Evolutionary conservation across 2,797 vertebrate species (phyloP).

Genomic region (Clamator glandarius): DNA sequence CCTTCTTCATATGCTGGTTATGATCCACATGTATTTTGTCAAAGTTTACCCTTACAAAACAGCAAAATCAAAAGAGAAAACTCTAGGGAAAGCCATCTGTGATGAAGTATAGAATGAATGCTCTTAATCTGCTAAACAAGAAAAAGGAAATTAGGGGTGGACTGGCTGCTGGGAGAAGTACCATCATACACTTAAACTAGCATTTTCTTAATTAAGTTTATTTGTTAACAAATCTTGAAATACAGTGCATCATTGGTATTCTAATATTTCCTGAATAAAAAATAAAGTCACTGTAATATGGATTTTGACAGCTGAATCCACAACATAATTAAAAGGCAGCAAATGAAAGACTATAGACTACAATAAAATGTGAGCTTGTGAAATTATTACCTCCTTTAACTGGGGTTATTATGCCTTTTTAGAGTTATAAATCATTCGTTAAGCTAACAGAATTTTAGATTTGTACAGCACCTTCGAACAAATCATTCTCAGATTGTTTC

Average conservation of each 20-base stretch:
- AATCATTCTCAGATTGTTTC: slow-evolving; percentile 13
- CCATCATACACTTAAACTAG: not conserved
- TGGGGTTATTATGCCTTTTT: not conserved
- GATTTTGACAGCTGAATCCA: not conserved
- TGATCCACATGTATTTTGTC: not conserved
- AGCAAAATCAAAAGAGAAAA: not conserved
- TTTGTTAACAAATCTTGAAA: not conserved
- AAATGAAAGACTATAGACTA: not conserved
- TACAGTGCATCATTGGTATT: not conserved
- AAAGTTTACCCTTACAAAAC: not conserved
- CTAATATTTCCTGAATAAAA: not conserved
- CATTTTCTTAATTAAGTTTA: not conserved
- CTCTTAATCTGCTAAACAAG: not conserved
- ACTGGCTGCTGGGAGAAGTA: not conserved
- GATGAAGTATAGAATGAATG: not conserved
- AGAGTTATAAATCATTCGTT: slow-evolving; percentile 41
- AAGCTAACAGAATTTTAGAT: slow-evolving; percentile 39
- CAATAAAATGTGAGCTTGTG: not conserved
- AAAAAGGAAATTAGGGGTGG: not conserved
- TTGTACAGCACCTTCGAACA: slow-evolving; percentile 30
- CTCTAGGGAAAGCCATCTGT: not conserved
- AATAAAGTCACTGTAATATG: not conserved
- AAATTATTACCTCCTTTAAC: not conserved
- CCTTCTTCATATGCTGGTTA: not conserved
- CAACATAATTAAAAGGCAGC: not conserved